Evolutionary conservation across 1,140 invertebrate genomes (phyloP).

Genomic region (Drosophila pseudoananassae): DNA sequence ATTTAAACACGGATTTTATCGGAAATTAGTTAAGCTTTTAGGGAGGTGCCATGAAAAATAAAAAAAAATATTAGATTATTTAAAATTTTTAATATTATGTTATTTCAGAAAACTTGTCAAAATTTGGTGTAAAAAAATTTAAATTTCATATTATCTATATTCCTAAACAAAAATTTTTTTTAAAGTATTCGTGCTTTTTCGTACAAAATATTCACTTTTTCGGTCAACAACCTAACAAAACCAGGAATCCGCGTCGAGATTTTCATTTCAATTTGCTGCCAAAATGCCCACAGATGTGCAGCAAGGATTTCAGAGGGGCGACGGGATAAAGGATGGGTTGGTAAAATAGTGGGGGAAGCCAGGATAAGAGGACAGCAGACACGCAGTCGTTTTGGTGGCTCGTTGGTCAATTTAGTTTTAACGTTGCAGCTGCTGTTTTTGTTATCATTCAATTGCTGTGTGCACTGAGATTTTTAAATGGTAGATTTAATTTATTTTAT

Average conservation of each 20-base stretch:
- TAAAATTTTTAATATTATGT: too few relatives aligned
- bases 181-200: background rate
- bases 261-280: slow-evolving; percentile 78
- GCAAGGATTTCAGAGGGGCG: background rate
- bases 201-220: slow-evolving; percentile 53
- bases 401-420: slow-evolving; percentile 72
- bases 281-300: slow-evolving; percentile 31
- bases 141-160: background rate
- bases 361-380: slow-evolving; percentile 33
- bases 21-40: background rate
- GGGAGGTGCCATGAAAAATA: background rate
- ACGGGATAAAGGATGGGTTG: background rate
- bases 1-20: background rate
- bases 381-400: slow-evolving; percentile 57
- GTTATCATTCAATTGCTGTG: slow-evolving; percentile 75
- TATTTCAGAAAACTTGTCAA: too few relatives aligned
- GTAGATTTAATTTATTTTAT: slow-evolving; percentile 15
- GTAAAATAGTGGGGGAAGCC: background rate
- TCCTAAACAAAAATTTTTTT: background rate
- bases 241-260: slow-evolving; percentile 58
- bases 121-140: background rate
- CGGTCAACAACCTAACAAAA: slow-evolving; percentile 49
- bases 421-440: slow-evolving; percentile 55
- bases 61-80: too few relatives aligned
- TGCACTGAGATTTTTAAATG: slow-evolving; percentile 56